These are phyloP conservation scores for Philotrypesis tridentata DNA, from an alignment of 1,140 invertebrate species.

Conservation along the genomic window DNA sequence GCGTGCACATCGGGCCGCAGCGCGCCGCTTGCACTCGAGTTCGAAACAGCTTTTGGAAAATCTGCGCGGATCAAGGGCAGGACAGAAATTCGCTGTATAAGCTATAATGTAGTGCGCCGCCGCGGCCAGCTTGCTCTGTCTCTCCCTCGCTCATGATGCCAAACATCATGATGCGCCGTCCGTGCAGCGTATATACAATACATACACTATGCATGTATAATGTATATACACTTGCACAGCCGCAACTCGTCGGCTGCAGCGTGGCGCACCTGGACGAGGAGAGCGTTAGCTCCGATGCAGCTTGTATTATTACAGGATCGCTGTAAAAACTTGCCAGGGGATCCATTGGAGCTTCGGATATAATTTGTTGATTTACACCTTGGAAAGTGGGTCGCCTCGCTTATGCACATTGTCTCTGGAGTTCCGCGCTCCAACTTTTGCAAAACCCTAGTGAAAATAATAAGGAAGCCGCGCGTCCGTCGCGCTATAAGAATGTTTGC, in stretches of 20 bases:
- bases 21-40: background rate
- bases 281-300: background rate
- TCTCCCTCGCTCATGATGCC: too few relatives aligned
- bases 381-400: background rate
- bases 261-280: background rate
- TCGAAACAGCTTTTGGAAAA: conserved; percentile 32
- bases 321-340: background rate
- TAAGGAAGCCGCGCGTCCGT: too few relatives aligned
- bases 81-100: background rate
- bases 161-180: too few relatives aligned
- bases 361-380: background rate
- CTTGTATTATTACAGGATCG: background rate
- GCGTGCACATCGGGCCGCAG: background rate
- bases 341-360: background rate
- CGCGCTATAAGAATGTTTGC: too few relatives aligned
- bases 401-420: too few relatives aligned
- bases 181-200: background rate
- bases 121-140: too few relatives aligned
- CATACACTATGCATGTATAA: too few relatives aligned
- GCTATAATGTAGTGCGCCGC: background rate
- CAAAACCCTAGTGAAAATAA: background rate
- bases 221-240: too few relatives aligned
- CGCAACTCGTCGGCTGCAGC: too few relatives aligned
- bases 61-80: background rate
- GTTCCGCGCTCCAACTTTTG: too few relatives aligned